Conservation (phyloP, 2,888 invertebrate genomes). For the Micoletzkya japonica region DNA sequence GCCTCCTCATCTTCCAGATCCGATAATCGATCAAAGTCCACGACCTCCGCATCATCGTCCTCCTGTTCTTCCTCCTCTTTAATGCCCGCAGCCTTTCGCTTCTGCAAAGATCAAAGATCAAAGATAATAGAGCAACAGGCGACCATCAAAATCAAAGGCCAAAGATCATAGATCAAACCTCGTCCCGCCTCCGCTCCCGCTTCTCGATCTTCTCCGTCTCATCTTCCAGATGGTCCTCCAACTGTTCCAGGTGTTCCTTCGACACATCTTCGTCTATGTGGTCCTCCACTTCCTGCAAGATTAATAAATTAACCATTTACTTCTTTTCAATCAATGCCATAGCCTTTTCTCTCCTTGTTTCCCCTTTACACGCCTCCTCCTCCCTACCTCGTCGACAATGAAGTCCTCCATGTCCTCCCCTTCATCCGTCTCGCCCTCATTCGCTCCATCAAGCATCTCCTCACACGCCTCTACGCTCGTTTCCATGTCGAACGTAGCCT, state of each 20-base stretch:
- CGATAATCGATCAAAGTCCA: constrained; percentile 15
- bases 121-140: not conserved
- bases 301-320: not conserved
- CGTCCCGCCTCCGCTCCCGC: constrained; percentile 9
- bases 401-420: not conserved
- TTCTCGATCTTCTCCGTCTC: constrained; percentile 20
- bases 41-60: constrained; percentile 18
- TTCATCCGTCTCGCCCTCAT: no score
- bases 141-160: not conserved
- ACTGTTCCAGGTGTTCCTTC: not conserved
- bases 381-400: no score
- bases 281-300: constrained; percentile 2
- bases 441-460: no score
- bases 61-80: constrained; percentile 3
- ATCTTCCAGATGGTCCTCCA: constrained; percentile 20
- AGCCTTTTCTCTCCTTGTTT: not conserved
- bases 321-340: not conserved
- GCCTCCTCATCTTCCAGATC: constrained; percentile 16
- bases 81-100: not conserved
- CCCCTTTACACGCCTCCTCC: no score
- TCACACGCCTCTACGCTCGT: no score
- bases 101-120: not conserved
- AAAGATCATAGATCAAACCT: not conserved
- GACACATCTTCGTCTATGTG: not conserved
- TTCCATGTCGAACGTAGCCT: no score